Conservation (phyloP, 2,888 invertebrate genomes). For the Morpho helenor region DNA sequence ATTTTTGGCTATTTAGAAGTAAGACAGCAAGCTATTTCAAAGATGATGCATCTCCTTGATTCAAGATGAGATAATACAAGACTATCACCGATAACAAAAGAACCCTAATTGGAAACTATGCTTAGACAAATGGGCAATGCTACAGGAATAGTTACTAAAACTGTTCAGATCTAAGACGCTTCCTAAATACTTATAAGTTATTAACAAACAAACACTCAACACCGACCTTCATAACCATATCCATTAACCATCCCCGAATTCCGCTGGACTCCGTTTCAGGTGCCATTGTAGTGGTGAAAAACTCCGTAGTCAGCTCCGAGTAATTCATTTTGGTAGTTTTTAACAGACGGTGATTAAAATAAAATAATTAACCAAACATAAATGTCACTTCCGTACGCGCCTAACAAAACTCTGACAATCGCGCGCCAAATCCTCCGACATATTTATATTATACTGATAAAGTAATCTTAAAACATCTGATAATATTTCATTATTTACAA, state of each 20-base stretch:
- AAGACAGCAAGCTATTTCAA: no score
- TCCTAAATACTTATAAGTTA: neutral
- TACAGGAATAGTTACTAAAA: no score
- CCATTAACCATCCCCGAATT: constrained; percentile 54
- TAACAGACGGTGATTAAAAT: constrained; percentile 22
- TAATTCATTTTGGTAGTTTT: constrained; percentile 35
- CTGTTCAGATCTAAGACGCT: neutral
- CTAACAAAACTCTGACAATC: constrained; percentile 39
- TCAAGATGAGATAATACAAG: no score
- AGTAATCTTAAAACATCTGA: constrained; percentile 39
- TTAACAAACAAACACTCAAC: neutral
- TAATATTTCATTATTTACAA: constrained; percentile 37
- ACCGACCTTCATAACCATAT: constrained; percentile 58
- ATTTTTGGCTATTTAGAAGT: no score
- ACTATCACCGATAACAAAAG: no score
- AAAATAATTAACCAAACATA: neutral
- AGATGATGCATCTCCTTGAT: no score
- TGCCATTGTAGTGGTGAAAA: constrained; percentile 27
- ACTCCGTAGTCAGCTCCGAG: constrained; percentile 29
- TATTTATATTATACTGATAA: constrained; percentile 36
- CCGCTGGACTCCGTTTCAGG: constrained; percentile 36
- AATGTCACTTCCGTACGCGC: constrained; percentile 28
- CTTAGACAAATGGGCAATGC: no score
- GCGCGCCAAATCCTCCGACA: constrained; percentile 31
- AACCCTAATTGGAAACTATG: no score